phyloP scores from a whole-genome alignment of 2,888 invertebrate genomes.

The Lithophane semibrunnea region DNA sequence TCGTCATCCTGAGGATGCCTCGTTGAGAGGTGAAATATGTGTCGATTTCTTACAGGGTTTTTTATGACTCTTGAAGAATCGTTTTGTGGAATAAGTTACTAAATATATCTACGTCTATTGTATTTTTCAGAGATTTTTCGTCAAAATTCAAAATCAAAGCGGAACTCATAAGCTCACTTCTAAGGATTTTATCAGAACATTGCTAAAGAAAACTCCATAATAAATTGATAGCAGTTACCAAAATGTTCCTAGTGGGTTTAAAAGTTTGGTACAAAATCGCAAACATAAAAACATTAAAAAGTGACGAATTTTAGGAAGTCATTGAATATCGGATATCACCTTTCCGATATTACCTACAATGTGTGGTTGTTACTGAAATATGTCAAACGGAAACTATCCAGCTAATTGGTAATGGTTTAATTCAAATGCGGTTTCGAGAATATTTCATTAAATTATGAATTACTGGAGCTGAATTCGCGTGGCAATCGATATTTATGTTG shows the following conservation, averaged over 20 bases:
- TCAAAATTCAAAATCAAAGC: neutral
- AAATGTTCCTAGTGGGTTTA: neutral
- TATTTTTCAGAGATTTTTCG: neutral
- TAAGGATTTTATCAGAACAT: neutral
- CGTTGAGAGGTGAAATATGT: no score
- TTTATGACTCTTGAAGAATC: no score
- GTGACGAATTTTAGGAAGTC: neutral
- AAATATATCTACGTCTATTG: no score
- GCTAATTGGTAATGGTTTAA: neutral
- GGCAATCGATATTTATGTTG: neutral
- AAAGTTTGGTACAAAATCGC: neutral
- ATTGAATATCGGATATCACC: slow-evolving; percentile 1
- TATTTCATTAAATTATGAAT: neutral
- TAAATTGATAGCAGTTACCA: no score
- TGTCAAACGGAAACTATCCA: neutral
- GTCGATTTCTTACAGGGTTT: no score
- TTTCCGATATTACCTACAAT: neutral
- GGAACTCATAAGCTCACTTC: no score
- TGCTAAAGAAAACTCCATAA: neutral
- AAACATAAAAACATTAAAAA: neutral
- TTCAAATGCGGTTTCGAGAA: neutral
- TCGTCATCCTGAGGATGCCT: no score
- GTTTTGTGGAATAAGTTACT: no score
- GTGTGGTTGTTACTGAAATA: neutral
- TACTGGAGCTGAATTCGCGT: neutral